Evolutionary conservation across 1,140 invertebrate species (phyloP).

Genomic region (Condylostylus longicornis): DNA sequence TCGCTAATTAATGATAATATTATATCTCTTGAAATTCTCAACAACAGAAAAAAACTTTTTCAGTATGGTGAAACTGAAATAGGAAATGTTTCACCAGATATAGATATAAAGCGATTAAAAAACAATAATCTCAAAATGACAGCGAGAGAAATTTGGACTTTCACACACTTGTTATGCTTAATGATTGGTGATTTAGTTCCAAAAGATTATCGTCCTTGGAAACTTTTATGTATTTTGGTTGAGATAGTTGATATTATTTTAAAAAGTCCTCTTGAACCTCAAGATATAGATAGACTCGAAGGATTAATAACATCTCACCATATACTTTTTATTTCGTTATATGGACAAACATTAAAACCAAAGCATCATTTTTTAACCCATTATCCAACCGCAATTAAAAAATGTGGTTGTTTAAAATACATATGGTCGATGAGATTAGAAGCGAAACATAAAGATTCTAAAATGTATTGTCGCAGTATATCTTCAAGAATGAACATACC

Average conservation of each 20-base stretch:
- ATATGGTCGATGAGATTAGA: constrained; percentile 14
- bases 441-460: constrained; percentile 12
- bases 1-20: too few species aligned
- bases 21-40: constrained; percentile 13
- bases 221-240: not conserved
- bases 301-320: too few species aligned
- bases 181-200: constrained; percentile 19
- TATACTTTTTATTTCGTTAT: too few species aligned
- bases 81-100: not conserved
- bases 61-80: too few species aligned
- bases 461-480: constrained; percentile 8
- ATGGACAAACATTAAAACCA: constrained; percentile 14
- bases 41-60: constrained; percentile 15
- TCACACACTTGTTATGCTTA: constrained; percentile 17
- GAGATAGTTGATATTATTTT: too few species aligned
- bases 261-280: too few species aligned
- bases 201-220: constrained; percentile 14
- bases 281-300: too few species aligned
- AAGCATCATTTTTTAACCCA: constrained; percentile 16
- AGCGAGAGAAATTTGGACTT: constrained; percentile 20
- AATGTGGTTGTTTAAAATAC: constrained; percentile 12
- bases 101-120: constrained; percentile 10
- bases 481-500: constrained; percentile 11
- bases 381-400: constrained; percentile 13
- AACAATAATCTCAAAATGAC: constrained; percentile 13